Evolutionary conservation across 2,888 invertebrate genomes (phyloP).

Genomic region (Allacma fusca): DNA sequence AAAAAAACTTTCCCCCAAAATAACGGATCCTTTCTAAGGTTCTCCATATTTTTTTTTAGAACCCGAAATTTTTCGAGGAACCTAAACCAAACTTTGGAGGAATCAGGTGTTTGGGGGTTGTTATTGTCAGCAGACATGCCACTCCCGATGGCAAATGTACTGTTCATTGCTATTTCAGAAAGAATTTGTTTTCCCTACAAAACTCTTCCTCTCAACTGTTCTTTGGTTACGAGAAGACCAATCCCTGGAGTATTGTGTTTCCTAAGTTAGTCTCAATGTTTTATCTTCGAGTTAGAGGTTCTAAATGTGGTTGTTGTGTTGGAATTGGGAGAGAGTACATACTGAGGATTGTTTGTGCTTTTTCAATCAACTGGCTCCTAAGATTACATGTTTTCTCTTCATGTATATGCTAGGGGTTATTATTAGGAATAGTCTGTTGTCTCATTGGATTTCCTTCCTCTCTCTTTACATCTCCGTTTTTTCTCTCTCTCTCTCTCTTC

Average conservation of each 20-base stretch:
- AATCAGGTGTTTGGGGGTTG: conserved; percentile 21
- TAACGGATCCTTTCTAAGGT: no score
- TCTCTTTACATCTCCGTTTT: not conserved
- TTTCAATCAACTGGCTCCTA: no score
- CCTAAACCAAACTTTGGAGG: not conserved
- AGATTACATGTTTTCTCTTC: no score
- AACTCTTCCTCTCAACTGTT: not conserved
- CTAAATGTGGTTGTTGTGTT: no score
- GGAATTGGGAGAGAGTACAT: no score
- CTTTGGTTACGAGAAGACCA: not conserved
- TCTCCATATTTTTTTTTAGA: not conserved
- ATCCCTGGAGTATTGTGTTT: not conserved
- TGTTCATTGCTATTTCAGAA: no score
- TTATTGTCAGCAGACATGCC: conserved; percentile 31
- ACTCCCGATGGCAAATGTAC: not conserved
- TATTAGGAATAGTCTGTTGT: not conserved
- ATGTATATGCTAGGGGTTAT: no score
- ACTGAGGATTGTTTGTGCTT: no score
- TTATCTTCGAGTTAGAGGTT: no score
- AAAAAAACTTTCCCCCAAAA: no score
- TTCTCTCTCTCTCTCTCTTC: not conserved
- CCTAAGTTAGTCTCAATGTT: no score
- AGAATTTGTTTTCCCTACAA: not conserved
- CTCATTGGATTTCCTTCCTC: not conserved
- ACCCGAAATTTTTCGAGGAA: no score